Evolutionary conservation across 2,113 vertebrate species (phyloP).

Genomic region (Caranx ignobilis): DNA sequence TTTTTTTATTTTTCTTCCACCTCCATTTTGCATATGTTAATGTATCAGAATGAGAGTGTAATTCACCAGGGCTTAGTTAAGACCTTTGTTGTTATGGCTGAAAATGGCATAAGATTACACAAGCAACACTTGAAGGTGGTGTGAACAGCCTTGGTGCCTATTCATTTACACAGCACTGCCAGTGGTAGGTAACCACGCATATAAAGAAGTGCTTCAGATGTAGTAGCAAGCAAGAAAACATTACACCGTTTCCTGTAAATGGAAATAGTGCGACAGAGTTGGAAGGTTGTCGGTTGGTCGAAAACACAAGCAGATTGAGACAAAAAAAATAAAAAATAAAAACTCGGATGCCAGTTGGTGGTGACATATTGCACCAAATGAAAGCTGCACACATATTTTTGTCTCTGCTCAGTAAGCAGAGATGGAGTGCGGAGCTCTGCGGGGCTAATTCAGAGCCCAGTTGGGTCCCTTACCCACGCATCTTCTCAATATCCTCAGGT

Average conservation of each 20-base stretch:
- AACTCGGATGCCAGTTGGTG: constrained; percentile 24
- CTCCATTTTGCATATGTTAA: background rate
- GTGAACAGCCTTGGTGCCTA: no score
- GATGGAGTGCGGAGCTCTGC: constrained; percentile 13
- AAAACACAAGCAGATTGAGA: constrained; percentile 15
- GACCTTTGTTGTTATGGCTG: no score
- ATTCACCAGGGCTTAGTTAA: no score
- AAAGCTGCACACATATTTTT: constrained; percentile 3
- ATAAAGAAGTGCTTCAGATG: no score
- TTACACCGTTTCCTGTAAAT: no score
- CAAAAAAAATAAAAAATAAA: background rate
- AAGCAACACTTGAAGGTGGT: no score
- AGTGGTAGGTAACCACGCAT: no score
- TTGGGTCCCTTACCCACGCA: constrained; percentile 15
- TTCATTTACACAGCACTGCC: no score
- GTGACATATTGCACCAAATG: constrained; percentile 32
- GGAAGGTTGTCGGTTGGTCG: background rate
- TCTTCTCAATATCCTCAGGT: background rate
- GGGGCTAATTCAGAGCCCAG: constrained; percentile 42
- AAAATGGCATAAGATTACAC: no score
- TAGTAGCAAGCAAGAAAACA: no score
- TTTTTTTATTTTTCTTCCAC: background rate
- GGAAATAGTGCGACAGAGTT: background rate
- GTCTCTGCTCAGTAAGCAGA: constrained; percentile 31
- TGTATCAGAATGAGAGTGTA: no score